Evolutionary conservation across 2,113 vertebrate genomes (phyloP), one percentile per base, ranked within the genome.

Genomic region (Pterophyllum scalare): DNA sequence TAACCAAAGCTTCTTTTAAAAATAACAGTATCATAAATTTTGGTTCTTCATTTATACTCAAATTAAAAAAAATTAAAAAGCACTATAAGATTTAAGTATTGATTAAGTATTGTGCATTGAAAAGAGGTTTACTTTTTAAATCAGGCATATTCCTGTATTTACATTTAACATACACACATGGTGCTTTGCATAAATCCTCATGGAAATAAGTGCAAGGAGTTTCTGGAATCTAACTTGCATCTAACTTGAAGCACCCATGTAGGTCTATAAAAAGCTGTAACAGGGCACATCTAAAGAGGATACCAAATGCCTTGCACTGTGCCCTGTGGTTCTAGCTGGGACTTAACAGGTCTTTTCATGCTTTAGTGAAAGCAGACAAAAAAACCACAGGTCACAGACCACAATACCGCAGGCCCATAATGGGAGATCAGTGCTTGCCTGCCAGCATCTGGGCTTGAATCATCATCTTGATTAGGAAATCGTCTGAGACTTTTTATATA

Each of bases 331-430:
- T 90, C 38, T 12, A 67, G 79, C 79, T 87, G 14, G 58, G 56
- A 82, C 90, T 89, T 87, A 91, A 91, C 85, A 33, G 87, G 72
- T 87, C 87, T 92, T 92, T 93, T 91, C 88, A 92, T 92, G 87
- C 91, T 92, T 91, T 88, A 86, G 92, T 87, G 88, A 93, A 92
- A 90, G 79, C 86, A 92, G 85, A 85, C 85, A 86, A 89, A 90
- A 28, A 88, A 91, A 59, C 20, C 86, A 15, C 93, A 89, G 78
- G 81, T 83, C 89, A 81, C 79, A 90, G 75, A 92, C 91, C 94
- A 82, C 91, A 92, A 86, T 81, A 86, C 91, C 91, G 33, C 91
- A 92, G 81, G 91, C 57, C 79, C 56, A 67, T 70, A 81, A 77
- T 79, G 52, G 28, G 59, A 83, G 83, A 86, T 85, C 78, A 76